Percentiles rank a stretch among this genome's conserved stretches.
phyloP scores from a whole-genome alignment of 2,797 vertebrate species.

The Crax fasciolata region DNA sequence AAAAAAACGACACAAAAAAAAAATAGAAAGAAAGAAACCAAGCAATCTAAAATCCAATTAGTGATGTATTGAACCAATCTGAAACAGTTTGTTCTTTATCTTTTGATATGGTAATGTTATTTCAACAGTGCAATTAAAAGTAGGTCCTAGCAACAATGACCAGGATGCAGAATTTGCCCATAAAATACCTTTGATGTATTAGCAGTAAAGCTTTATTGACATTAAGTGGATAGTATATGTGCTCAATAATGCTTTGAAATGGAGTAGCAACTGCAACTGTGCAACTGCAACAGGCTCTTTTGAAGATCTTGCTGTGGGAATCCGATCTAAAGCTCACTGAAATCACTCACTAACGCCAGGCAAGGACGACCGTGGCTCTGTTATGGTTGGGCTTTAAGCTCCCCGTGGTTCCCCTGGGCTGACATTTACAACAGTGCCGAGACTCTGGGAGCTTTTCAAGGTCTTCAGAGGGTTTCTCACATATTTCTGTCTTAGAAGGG shows the following conservation, averaged over 20 bases:
- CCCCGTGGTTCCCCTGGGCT: background rate
- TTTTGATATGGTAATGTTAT: slow-evolving; percentile 24
- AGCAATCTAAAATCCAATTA: background rate
- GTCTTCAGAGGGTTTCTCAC: background rate
- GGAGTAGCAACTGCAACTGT: background rate
- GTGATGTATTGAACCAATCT: background rate
- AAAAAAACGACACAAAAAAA: background rate
- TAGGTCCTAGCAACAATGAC: background rate
- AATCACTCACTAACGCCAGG: background rate
- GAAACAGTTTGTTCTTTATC: slow-evolving; percentile 11
- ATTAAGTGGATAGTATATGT: background rate
- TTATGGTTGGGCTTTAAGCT: background rate
- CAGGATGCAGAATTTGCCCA: background rate
- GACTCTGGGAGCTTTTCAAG: background rate
- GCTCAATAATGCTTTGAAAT: background rate
- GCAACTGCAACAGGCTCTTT: background rate
- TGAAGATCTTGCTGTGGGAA: background rate
- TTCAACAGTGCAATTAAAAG: background rate
- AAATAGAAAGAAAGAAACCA: background rate
- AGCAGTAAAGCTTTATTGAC: slow-evolving; percentile 6
- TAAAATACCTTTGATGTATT: background rate
- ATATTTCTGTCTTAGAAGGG: background rate
- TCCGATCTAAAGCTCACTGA: background rate
- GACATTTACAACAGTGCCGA: background rate
- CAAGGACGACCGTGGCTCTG: background rate